phyloP scores from a whole-genome alignment of 2,888 invertebrate species.

The Amiota communis region DNA sequence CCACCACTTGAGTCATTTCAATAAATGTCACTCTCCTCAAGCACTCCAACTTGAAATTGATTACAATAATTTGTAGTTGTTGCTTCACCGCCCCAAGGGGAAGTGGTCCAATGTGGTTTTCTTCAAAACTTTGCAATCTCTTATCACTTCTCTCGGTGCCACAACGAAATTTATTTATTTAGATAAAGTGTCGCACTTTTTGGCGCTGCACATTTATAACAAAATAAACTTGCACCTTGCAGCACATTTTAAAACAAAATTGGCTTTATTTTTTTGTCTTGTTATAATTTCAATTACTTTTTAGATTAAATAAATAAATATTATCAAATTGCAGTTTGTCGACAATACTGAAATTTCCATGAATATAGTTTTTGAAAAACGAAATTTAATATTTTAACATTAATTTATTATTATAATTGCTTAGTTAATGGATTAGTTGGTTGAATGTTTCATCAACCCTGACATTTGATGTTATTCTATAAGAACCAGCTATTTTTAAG shows the following conservation, averaged over 20 bases:
- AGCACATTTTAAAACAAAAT: background rate
- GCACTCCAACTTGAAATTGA: slow-evolving; percentile 66
- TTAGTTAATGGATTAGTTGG: too few species aligned
- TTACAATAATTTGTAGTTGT: slow-evolving; percentile 68
- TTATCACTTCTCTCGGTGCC: slow-evolving; percentile 46
- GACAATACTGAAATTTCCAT: too few species aligned
- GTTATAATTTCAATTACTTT: too few species aligned
- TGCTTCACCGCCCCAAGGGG: slow-evolving; percentile 52
- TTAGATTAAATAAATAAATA: too few species aligned
- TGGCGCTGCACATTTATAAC: slow-evolving; percentile 67
- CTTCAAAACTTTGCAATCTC: slow-evolving; percentile 29
- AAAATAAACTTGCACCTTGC: too few species aligned
- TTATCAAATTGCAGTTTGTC: too few species aligned
- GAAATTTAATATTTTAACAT: too few species aligned
- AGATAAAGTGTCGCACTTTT: slow-evolving; percentile 68
- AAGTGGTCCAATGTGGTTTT: slow-evolving; percentile 47
- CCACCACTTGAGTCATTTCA: slow-evolving; percentile 56
- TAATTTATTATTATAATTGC: too few species aligned
- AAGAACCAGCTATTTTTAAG: too few species aligned
- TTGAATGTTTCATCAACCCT: too few species aligned
- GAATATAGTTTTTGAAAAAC: too few species aligned
- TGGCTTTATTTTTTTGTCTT: background rate
- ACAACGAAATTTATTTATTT: slow-evolving; percentile 66
- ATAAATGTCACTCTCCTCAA: slow-evolving; percentile 67
- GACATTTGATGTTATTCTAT: too few species aligned